Conservation (phyloP, 2,113 vertebrate genomes). For the Beaufortia kweichowensis region DNA sequence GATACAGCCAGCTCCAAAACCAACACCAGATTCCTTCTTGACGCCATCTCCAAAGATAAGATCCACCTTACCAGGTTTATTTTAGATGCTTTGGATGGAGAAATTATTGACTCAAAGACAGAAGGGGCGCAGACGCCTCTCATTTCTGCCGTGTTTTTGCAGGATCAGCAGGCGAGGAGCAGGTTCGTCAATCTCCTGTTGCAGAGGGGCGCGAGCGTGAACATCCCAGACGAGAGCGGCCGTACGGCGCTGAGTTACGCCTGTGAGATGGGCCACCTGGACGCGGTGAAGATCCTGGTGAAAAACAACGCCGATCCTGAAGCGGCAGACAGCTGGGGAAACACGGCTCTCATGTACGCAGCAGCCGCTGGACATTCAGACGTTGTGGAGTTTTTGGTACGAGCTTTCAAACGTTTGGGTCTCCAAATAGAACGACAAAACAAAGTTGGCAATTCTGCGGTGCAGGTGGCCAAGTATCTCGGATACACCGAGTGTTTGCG, state of each 20-base stretch:
- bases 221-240: conserved; percentile 63
- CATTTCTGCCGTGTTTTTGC: conserved; percentile 67
- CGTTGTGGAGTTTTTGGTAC: conserved; percentile 71
- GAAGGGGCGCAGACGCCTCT: conserved; percentile 70
- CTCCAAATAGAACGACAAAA: conserved; percentile 73
- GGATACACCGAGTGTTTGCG: conserved; percentile 68
- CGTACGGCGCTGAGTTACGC: conserved; percentile 73
- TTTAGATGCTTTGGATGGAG: conserved; percentile 71
- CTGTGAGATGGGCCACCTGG: conserved; percentile 69
- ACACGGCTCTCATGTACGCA: conserved; percentile 71
- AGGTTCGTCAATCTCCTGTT: conserved; percentile 71
- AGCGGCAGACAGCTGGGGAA: conserved; percentile 69
- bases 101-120: conserved; percentile 68
- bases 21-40: conserved; percentile 67
- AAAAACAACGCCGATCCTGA: conserved; percentile 70
- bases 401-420: conserved; percentile 74
- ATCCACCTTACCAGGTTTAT: conserved; percentile 72
- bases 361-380: conserved; percentile 60
- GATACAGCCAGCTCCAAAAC: conserved; percentile 54
- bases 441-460: conserved; percentile 71
- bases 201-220: conserved; percentile 67
- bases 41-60: conserved; percentile 73
- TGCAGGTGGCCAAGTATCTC: conserved; percentile 69
- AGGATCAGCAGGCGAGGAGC: conserved; percentile 56
- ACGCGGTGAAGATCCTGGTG: conserved; percentile 70